Conservation (phyloP, 2,888 invertebrate species). For the Trichopoda pennipes region DNA sequence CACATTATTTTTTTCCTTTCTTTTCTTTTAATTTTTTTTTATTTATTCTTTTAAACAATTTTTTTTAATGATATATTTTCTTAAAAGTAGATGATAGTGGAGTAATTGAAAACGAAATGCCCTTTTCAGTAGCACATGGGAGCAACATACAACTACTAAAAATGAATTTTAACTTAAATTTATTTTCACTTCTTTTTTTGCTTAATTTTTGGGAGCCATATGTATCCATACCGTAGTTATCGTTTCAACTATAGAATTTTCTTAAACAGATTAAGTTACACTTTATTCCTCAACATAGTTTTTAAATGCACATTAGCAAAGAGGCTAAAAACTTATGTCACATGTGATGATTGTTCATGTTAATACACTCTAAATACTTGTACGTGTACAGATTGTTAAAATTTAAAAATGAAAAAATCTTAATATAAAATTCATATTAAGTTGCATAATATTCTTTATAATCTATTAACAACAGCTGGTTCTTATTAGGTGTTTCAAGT, state of each 20-base stretch:
- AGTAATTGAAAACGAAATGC: slow-evolving; percentile 53
- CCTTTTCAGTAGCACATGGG: slow-evolving; percentile 39
- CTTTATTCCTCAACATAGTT: slow-evolving; percentile 26
- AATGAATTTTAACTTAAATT: slow-evolving; percentile 35
- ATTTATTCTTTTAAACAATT: background rate
- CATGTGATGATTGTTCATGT: slow-evolving; percentile 57
- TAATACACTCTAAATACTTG: slow-evolving; percentile 52
- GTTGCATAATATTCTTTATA: slow-evolving; percentile 23
- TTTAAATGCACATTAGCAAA: slow-evolving; percentile 59
- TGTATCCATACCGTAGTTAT: slow-evolving; percentile 51
- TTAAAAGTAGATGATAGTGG: background rate
- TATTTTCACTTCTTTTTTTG: slow-evolving; percentile 2
- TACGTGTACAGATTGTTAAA: slow-evolving; percentile 36
- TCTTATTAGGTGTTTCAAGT: slow-evolving; percentile 42
- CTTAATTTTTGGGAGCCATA: slow-evolving; percentile 50
- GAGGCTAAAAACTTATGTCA: slow-evolving; percentile 48
- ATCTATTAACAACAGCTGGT: slow-evolving; percentile 56
- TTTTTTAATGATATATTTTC: slow-evolving; percentile 58
- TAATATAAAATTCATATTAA: slow-evolving; percentile 25
- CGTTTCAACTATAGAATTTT: background rate
- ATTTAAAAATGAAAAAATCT: slow-evolving; percentile 31
- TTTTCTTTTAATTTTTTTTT: background rate
- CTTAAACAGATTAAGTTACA: slow-evolving; percentile 51
- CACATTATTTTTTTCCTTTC: slow-evolving; percentile 43
- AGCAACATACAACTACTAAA: slow-evolving; percentile 21